Base-by-base conservation (phyloP, 2,113 vertebrate species). In the Oncorhynchus gorbuscha region DNA sequence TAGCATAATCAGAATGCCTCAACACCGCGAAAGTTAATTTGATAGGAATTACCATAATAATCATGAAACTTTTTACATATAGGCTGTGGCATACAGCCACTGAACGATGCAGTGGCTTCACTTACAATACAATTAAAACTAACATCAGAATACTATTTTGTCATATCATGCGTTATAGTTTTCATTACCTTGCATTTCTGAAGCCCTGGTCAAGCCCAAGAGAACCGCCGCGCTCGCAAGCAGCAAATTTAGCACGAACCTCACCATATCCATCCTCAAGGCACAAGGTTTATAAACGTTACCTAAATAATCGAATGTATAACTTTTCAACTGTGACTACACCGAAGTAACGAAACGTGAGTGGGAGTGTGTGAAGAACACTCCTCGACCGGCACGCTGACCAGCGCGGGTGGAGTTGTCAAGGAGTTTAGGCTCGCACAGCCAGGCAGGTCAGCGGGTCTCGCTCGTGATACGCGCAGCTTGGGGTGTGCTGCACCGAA, bases 101-200 rank as follows among this genome's bases (percentile, higher is more conserved):
- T 55, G 51, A 55, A 14, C 51, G 51, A 18, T 18, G 12, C 51
- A 55, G 12, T 14, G 51, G 3, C 16, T 51, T 51, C 51, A 55
- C 51, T 4, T 55, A 18, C 13, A 16, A 55, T 16, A 1, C 12
- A 45, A 45, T 39, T 39, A 51, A 51, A 12, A 55, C 49, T 55
- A 55, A 14, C 12, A 55, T 55, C 39, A 45, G 39, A 45, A 45
- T 45, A 45, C 39, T 16, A 55, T 55, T 55, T 55, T 55, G 51
- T 55, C 16, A 55, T 18, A 55, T 3, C 12, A 55, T 55, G 51
- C 16, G 12, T 55, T 18, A 18, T 18, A 12, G 16, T 55, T 55
- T 55, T 18, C 16, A 13, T 55, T 79, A 79, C 73, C 78, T 75
- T 71, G 73, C 73, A 64, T 58, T 20, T 75, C 78, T 24, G 78